Evolutionary conservation across 1,140 invertebrate genomes (phyloP).

Genomic region (Zaprionus tsacasi): DNA sequence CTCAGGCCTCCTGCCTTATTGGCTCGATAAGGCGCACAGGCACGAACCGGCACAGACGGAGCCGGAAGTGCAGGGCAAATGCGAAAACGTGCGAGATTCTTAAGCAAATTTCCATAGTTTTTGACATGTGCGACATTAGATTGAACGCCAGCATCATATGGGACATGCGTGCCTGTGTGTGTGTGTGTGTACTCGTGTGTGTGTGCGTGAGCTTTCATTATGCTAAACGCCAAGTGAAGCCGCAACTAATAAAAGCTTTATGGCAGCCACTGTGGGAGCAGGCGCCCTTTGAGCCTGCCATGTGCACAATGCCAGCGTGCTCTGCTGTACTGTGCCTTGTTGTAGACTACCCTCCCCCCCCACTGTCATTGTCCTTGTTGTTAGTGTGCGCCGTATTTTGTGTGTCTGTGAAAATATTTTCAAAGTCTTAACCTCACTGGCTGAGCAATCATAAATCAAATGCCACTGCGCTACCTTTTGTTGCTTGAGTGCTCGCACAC

Average conservation of each 20-base stretch:
- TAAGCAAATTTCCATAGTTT: conserved; percentile 72
- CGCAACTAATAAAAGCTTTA: conserved; percentile 73
- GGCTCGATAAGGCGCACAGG: conserved; percentile 68
- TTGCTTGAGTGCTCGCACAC: conserved; percentile 71
- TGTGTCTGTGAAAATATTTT: conserved; percentile 79
- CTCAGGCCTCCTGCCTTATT: conserved; percentile 57
- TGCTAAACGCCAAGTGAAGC: conserved; percentile 47
- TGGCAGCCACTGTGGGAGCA: conserved; percentile 37
- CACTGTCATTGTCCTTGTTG: background rate
- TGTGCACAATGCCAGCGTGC: conserved; percentile 22
- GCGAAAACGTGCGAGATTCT: conserved; percentile 66
- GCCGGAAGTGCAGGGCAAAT: conserved; percentile 23
- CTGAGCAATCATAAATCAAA: conserved; percentile 81
- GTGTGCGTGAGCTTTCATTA: conserved; percentile 52
- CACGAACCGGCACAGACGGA: conserved; percentile 42
- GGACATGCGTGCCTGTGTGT: conserved; percentile 1
- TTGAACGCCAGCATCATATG: conserved; percentile 66
- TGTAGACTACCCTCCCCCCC: conserved; percentile 11
- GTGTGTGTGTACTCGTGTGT: conserved; percentile 17
- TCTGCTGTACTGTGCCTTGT: background rate
- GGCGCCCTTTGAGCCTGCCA: conserved; percentile 26
- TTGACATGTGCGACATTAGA: conserved; percentile 78
- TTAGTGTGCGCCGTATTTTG: conserved; percentile 51
- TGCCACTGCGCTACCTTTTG: conserved; percentile 76
- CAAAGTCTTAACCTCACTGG: conserved; percentile 80